These are phyloP conservation scores for Gnathonemus echidnorhynchus DNA, from an alignment of 2,113 vertebrate genomes.

Conservation along the genomic window DNA sequence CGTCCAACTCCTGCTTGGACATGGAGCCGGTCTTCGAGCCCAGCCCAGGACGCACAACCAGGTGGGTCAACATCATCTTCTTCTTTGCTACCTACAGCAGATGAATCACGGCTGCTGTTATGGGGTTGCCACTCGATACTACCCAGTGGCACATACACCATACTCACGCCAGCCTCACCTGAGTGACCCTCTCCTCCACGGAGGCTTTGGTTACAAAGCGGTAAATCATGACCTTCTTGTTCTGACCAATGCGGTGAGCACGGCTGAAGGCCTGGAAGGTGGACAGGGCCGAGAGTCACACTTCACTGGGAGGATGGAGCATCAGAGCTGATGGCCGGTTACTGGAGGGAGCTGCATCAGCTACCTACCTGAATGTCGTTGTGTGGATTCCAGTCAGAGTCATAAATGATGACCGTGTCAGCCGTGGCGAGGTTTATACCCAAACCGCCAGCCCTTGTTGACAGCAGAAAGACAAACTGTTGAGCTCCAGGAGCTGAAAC, in stretches of 20 bases:
- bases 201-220: constrained; percentile 96
- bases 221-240: constrained; percentile 98
- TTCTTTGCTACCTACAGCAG: constrained; percentile 82
- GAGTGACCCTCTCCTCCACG: constrained; percentile 94
- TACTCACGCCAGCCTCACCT: constrained; percentile 48
- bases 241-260: constrained; percentile 95
- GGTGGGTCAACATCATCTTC: constrained; percentile 98
- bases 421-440: constrained; percentile 39
- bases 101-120: neutral
- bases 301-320: neutral
- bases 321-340: neutral
- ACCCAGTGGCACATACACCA: neutral
- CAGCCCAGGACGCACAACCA: constrained; percentile 91
- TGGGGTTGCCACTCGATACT: neutral
- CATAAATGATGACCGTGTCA: constrained; percentile 73
- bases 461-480: constrained; percentile 7
- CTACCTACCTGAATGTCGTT: constrained; percentile 71
- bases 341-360: no score
- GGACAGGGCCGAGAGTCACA: neutral
- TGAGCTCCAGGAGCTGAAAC: neutral
- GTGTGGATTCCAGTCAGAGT: constrained; percentile 78
- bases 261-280: constrained; percentile 83
- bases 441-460: constrained; percentile 3
- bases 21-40: constrained; percentile 96
- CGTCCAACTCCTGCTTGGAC: constrained; percentile 97